These are phyloP conservation scores for Gymnopithys bicolor DNA, from an alignment of 2,797 vertebrate genomes.

Conservation along the genomic window DNA sequence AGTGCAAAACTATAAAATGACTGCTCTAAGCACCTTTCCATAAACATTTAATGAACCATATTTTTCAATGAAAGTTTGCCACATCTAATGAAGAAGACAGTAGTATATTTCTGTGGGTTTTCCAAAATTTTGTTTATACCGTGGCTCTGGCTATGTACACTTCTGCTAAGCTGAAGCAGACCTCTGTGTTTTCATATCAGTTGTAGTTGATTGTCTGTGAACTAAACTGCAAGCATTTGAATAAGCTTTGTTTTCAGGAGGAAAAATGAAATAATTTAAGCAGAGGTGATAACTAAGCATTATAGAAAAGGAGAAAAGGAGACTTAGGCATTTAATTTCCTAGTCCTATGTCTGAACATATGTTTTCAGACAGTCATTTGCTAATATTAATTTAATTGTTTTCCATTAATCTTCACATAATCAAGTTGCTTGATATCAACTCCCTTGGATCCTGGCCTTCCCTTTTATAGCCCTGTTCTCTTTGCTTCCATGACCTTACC, in stretches of 20 bases:
- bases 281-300: background rate
- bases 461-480: accelerated
- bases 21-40: background rate
- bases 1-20: background rate
- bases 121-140: background rate
- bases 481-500: background rate
- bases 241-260: background rate
- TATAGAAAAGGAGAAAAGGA: background rate
- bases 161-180: background rate
- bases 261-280: background rate
- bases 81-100: background rate
- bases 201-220: background rate
- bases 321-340: background rate
- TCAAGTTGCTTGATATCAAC: background rate
- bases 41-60: background rate
- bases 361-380: background rate
- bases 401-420: background rate
- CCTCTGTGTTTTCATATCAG: background rate
- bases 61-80: background rate
- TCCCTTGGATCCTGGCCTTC: background rate
- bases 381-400: background rate
- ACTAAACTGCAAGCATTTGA: background rate
- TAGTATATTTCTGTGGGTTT: background rate
- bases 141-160: background rate
- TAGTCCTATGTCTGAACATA: background rate